A percentile compares a stretch with the other conserved stretches of the same genome.
These are phyloP conservation scores for Varroa destructor DNA, from an alignment of 1,140 invertebrate genomes.

Conservation along the genomic window DNA sequence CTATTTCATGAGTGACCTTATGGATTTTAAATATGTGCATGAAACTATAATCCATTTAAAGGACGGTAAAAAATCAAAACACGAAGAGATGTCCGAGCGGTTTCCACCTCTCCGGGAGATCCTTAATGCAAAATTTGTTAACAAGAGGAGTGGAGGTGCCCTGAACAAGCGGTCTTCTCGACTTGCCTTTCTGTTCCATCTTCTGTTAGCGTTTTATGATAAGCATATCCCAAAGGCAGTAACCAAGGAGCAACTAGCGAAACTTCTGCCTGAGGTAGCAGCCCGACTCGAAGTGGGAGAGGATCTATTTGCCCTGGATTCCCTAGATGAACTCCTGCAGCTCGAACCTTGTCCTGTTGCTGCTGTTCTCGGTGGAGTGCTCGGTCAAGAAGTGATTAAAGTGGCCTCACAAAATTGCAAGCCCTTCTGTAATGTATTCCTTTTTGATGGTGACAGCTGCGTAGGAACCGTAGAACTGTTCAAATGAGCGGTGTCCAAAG, in stretches of 20 bases:
- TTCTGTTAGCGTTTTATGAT: constrained; percentile 1
- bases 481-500: background rate
- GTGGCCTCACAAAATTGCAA: constrained; percentile 20
- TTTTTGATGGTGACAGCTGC: constrained; percentile 19
- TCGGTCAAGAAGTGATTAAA: constrained; percentile 14
- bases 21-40: constrained; percentile 4
- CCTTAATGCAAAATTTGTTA: background rate
- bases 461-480: background rate
- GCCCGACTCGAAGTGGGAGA: constrained; percentile 1
- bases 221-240: background rate
- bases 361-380: background rate
- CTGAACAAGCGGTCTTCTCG: background rate
- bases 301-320: constrained; percentile 8
- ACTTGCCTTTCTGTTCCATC: background rate
- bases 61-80: constrained; percentile 10
- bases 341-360: constrained; percentile 20
- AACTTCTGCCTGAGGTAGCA: constrained; percentile 2
- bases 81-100: background rate
- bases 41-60: constrained; percentile 4
- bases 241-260: constrained; percentile 2
- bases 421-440: constrained; percentile 14
- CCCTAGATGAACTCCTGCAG: background rate
- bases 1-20: constrained; percentile 13
- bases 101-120: constrained; percentile 4
- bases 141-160: constrained; percentile 4